A percentile compares a stretch with the other conserved stretches of the same genome.
Evolutionary conservation across 2,113 vertebrate genomes (phyloP).

Genomic region (Naja naja): DNA sequence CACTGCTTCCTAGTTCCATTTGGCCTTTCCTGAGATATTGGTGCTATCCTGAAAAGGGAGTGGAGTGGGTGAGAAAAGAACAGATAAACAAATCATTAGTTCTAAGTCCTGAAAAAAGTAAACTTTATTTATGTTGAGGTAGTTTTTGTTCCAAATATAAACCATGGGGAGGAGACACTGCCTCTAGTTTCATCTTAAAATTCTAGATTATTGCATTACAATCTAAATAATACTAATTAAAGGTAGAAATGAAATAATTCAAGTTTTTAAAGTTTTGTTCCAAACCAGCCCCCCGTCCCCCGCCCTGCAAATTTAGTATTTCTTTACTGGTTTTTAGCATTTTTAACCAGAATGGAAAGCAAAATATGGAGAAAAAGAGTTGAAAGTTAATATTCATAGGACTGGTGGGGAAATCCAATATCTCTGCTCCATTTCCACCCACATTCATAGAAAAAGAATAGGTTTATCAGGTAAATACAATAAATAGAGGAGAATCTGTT

Average conservation of each 20-base stretch:
- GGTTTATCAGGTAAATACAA: background rate
- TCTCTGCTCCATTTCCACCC: background rate
- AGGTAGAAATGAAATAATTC: background rate
- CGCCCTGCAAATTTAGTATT: background rate
- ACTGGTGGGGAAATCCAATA: background rate
- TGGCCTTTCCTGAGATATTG: background rate
- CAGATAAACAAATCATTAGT: background rate
- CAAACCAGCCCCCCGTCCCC: background rate
- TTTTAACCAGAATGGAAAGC: background rate
- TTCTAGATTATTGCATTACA: slow-evolving; percentile 6
- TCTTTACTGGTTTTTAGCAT: background rate
- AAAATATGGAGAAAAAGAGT: background rate
- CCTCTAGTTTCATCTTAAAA: slow-evolving; percentile 1
- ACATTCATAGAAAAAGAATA: background rate
- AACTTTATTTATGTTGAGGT: slow-evolving; percentile 75
- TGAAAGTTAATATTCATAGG: background rate
- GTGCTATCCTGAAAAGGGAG: background rate
- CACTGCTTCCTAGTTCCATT: background rate
- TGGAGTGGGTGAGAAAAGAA: background rate
- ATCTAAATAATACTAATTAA: slow-evolving; percentile 2
- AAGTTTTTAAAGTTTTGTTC: background rate
- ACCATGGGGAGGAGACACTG: slow-evolving; percentile 14
- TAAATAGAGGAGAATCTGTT: slow-evolving; percentile 7
- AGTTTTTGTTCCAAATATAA: slow-evolving; percentile 57
- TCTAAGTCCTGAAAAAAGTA: slow-evolving; percentile 28